Base-by-base conservation (phyloP, 2,888 invertebrate species). In the Biston betularia region DNA sequence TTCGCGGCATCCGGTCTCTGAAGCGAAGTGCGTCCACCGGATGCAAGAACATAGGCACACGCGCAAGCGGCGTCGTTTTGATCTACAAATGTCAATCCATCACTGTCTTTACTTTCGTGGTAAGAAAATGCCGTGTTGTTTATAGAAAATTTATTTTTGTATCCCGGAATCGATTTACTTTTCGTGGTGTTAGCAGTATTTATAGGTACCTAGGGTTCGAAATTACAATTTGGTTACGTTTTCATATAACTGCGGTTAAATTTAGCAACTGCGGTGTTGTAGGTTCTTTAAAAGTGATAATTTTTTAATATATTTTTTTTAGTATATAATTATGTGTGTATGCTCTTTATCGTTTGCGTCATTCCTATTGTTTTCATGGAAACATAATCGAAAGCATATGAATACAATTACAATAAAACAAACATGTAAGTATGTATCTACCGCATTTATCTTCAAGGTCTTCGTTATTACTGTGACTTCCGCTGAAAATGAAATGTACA, bases 11-110 rank as follows among this genome's bases (percentile, higher is more conserved):
- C 84, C 83, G 82, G 82, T 76, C 75, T 76, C 74, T 70, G 56
- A 56, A 56, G 59, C 24, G 57, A 53, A 66, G 66, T 66, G 53
- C 65, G 78, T 77, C 76, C 78, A 76, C 81, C 85, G 85, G 86
- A 85, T 84, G 80, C 76, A 61, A 72, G 77, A 77, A 75, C 79
- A 81, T 82, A 80, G 76, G 77, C 79, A 77, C 80, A 70, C 77
- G 82, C 79, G 79, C 80, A 74, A 64, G 72, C 74, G 73, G 79
- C 58, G 38, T 14, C 71, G 69, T 68, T 79, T 76, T 78, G 81
- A 82, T 86, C 81, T 75, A 81, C 78, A 81, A 84, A 83, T 79
- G 82, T 85, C 85, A 80, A 86, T 88, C 86, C 79, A 84, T 87
- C 83, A 85, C 83, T 78, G 82, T 80, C 79, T 73, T 62, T 77